Conservation (phyloP, 2,113 vertebrate species). For the Phyllopteryx taeniolatus region DNA sequence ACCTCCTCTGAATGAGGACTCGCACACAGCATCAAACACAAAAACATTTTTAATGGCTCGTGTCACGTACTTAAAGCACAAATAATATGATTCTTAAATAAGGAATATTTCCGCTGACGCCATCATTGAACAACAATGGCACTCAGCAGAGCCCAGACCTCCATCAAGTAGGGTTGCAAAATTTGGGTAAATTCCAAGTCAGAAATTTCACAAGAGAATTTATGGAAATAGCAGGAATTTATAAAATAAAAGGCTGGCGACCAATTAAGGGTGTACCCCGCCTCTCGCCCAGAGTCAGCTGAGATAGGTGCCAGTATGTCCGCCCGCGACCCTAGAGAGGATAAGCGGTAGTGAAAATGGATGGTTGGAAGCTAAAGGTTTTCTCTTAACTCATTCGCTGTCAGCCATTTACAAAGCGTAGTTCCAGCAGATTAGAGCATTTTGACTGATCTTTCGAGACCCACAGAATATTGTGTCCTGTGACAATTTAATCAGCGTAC, state of each 20-base stretch:
- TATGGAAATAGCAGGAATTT: background rate
- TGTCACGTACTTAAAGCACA: background rate
- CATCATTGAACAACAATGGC: background rate
- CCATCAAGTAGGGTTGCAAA: background rate
- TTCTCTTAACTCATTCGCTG: too few species aligned
- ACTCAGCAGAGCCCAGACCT: background rate
- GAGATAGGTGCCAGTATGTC: too few species aligned
- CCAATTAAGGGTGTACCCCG: too few species aligned
- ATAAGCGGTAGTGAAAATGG: too few species aligned
- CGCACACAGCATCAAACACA: conserved; percentile 10
- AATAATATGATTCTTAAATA: background rate
- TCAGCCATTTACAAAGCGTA: too few species aligned
- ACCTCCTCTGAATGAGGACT: conserved; percentile 61
- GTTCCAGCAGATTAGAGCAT: too few species aligned
- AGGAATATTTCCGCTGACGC: background rate
- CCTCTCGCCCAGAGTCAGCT: too few species aligned
- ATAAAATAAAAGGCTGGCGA: background rate
- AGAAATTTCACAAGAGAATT: background rate
- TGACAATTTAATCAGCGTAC: too few species aligned
- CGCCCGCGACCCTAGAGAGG: too few species aligned
- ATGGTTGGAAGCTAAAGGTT: too few species aligned
- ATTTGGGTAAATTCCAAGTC: background rate
- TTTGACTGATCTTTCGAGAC: too few species aligned
- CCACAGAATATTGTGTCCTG: too few species aligned
- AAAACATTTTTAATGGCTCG: background rate